Evolutionary conservation across 2,113 vertebrate genomes (phyloP).

Genomic region (Thunnus thynnus): DNA sequence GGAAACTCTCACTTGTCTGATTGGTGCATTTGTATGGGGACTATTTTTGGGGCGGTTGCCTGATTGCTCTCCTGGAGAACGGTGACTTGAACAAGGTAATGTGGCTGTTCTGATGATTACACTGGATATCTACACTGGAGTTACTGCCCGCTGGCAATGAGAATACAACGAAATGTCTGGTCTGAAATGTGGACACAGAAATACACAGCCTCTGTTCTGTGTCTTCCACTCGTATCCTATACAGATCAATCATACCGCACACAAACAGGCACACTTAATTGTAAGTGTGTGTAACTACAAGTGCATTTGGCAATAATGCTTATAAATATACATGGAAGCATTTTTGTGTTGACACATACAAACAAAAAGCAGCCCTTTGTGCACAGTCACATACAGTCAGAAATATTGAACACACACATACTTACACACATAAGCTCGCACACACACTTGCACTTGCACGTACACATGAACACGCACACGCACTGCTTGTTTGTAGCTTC

Average conservation of each 20-base stretch:
- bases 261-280: slow-evolving; percentile 45
- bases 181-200: slow-evolving; percentile 54
- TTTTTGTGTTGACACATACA: slow-evolving; percentile 55
- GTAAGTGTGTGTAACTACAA: slow-evolving; percentile 46
- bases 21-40: slow-evolving; percentile 62
- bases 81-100: slow-evolving; percentile 56
- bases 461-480: slow-evolving; percentile 25
- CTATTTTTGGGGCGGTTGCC: slow-evolving; percentile 58
- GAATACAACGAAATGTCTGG: slow-evolving; percentile 58
- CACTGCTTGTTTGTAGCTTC: slow-evolving; percentile 59
- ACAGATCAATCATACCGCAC: slow-evolving; percentile 36
- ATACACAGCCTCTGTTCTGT: slow-evolving; percentile 29
- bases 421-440: slow-evolving; percentile 12
- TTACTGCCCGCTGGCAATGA: slow-evolving; percentile 50
- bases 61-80: slow-evolving; percentile 70
- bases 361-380: slow-evolving; percentile 53
- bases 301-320: slow-evolving; percentile 64
- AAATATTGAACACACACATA: slow-evolving; percentile 39
- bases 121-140: slow-evolving; percentile 52
- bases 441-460: slow-evolving; percentile 8
- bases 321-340: slow-evolving; percentile 64
- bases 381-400: slow-evolving; percentile 31
- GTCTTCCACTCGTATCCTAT: slow-evolving; percentile 34
- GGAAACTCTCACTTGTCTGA: slow-evolving; percentile 66
- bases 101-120: slow-evolving; percentile 61